Evolutionary conservation across 2,113 vertebrate genomes (phyloP).

Genomic region (Forbesichthys papilliferus): DNA sequence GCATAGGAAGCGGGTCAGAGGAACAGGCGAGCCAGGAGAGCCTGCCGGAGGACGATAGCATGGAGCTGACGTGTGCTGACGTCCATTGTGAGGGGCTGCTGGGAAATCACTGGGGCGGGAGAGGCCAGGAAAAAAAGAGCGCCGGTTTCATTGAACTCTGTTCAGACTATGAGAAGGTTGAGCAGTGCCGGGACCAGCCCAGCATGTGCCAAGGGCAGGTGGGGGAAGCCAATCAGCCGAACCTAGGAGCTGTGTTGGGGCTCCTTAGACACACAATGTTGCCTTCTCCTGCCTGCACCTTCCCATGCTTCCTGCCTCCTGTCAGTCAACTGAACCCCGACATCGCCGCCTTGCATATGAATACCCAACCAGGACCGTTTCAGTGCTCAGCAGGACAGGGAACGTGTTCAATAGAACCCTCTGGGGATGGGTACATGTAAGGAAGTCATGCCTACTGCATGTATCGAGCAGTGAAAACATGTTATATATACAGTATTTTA

Average conservation of each 20-base stretch:
- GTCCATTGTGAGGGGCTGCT: too few relatives aligned
- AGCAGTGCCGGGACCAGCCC: too few relatives aligned
- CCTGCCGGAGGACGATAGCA: slow-evolving; percentile 13
- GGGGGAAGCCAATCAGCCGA: too few relatives aligned
- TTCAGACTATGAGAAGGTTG: too few relatives aligned
- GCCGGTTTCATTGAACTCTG: too few relatives aligned
- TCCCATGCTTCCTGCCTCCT: not conserved
- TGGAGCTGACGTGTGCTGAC: too few relatives aligned
- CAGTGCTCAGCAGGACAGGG: not conserved
- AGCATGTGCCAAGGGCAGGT: too few relatives aligned
- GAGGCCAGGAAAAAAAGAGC: too few relatives aligned
- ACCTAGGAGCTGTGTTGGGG: not conserved
- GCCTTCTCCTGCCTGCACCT: not conserved
- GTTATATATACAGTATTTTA: too few relatives aligned
- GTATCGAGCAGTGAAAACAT: not conserved
- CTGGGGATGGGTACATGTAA: slow-evolving; percentile 57
- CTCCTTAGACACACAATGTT: slow-evolving; percentile 1
- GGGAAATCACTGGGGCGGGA: too few relatives aligned
- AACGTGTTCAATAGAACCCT: slow-evolving; percentile 25
- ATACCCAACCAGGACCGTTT: not conserved
- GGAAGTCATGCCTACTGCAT: not conserved
- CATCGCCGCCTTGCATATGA: not conserved
- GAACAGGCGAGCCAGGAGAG: slow-evolving; percentile 40
- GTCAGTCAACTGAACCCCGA: not conserved
- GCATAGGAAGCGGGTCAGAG: slow-evolving; percentile 11